Conservation (phyloP, 2,797 vertebrate species). For the Nannoperca obscura region DNA sequence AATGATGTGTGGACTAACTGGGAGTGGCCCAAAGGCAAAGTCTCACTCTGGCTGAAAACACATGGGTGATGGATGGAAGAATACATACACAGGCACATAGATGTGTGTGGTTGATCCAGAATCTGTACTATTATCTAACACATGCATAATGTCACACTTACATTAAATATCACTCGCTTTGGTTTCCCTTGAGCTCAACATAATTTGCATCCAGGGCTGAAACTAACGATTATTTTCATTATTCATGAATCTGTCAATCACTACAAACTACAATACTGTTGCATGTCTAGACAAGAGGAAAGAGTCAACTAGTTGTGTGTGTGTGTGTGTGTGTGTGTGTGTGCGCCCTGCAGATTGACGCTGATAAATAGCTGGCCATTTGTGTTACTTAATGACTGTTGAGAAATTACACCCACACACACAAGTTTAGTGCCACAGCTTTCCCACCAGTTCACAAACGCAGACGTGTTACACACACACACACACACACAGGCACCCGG, state of each 20-base stretch:
- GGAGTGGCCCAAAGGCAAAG: slow-evolving; percentile 76
- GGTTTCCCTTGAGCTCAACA: not conserved
- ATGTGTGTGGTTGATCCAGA: not conserved
- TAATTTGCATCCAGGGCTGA: not conserved
- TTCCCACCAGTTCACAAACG: slow-evolving; percentile 44
- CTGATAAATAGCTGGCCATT: slow-evolving; percentile 56
- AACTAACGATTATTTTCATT: not conserved
- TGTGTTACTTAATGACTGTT: slow-evolving; percentile 55
- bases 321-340: slow-evolving; percentile 15
- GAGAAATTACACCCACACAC: slow-evolving; percentile 60
- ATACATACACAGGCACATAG: not conserved
- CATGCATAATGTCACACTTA: not conserved
- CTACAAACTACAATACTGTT: slow-evolving; percentile 3
- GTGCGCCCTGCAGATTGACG: slow-evolving; percentile 16
- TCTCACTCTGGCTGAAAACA: slow-evolving; percentile 41
- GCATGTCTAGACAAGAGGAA: slow-evolving; percentile 39
- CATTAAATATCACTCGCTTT: not conserved
- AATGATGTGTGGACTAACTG: slow-evolving; percentile 85
- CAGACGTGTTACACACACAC: not conserved
- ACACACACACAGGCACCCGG: not conserved
- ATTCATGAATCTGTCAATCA: not conserved
- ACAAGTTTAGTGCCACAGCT: slow-evolving; percentile 36
- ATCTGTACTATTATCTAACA: not conserved
- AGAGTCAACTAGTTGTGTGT: slow-evolving; percentile 5
- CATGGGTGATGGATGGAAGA: slow-evolving; percentile 38